These are phyloP conservation scores for Cebuella pygmaea DNA, from an alignment of 2,797 vertebrate species.

Conservation along the genomic window DNA sequence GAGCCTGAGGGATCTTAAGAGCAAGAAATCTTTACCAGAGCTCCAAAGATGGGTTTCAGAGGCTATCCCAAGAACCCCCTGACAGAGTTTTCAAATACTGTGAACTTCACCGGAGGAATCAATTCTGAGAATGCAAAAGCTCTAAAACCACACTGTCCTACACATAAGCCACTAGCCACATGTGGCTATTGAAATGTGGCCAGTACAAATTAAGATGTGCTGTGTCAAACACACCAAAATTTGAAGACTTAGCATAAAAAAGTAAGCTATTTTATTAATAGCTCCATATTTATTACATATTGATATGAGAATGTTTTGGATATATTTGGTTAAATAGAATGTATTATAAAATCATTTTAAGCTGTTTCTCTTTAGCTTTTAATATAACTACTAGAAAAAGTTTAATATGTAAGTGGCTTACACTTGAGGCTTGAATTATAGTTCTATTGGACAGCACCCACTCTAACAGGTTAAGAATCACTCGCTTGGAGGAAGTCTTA, in stretches of 20 bases:
- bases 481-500: neutral
- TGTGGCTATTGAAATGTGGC: neutral
- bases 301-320: neutral
- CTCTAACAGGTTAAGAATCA: neutral
- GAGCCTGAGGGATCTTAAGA: neutral
- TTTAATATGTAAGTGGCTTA: neutral
- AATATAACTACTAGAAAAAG: neutral
- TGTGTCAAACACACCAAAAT: neutral
- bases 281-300: neutral
- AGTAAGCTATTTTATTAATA: neutral
- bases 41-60: neutral
- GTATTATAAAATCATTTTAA: neutral
- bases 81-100: slow-evolving; percentile 1
- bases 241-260: neutral
- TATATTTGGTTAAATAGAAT: neutral
- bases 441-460: neutral
- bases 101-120: neutral
- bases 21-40: slow-evolving; percentile 3
- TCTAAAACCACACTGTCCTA: neutral
- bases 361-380: neutral
- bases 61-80: neutral
- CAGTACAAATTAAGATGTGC: neutral
- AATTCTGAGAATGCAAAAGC: neutral
- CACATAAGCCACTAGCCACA: neutral
- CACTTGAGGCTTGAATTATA: neutral